phyloP scores from a whole-genome alignment of 2,797 vertebrate genomes.

The Novumbra hubbsi region DNA sequence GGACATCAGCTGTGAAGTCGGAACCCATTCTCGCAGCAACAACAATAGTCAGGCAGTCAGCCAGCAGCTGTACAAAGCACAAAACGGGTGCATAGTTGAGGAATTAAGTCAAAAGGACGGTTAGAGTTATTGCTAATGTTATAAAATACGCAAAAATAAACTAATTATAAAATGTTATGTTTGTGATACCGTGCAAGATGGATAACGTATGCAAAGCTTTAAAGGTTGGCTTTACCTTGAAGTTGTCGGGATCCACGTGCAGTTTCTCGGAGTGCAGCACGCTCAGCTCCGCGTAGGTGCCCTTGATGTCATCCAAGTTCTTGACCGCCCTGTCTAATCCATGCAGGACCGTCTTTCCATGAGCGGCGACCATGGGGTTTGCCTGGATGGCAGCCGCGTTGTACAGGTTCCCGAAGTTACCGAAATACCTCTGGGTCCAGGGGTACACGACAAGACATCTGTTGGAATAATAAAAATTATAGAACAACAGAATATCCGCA shows the following conservation, averaged over 20 bases:
- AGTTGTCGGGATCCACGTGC: conserved; percentile 81
- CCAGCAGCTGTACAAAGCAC: conserved; percentile 62
- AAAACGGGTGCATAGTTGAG: too few relatives aligned
- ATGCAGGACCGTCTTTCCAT: conserved; percentile 71
- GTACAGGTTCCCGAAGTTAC: conserved; percentile 73
- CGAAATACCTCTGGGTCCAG: conserved; percentile 84
- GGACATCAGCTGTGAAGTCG: conserved; percentile 64
- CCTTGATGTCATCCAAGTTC: conserved; percentile 77
- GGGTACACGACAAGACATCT: conserved; percentile 62
- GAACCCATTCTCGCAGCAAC: conserved; percentile 56
- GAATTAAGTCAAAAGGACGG: too few relatives aligned
- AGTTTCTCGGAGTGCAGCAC: conserved; percentile 78
- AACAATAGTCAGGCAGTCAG: conserved; percentile 66
- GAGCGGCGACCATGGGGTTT: conserved; percentile 70
- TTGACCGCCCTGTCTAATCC: conserved; percentile 73
- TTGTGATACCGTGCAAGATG: too few relatives aligned
- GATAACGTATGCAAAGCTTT: neutral
- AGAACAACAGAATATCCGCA: neutral
- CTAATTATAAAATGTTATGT: too few relatives aligned
- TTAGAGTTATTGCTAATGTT: too few relatives aligned
- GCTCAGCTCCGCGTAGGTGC: conserved; percentile 60
- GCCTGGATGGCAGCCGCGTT: conserved; percentile 49
- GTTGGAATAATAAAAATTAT: neutral
- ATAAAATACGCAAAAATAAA: too few relatives aligned
- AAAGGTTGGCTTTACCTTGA: conserved; percentile 76